Percentiles rank a stretch among this genome's conserved stretches.
These are phyloP conservation scores for Hippoglossus stenolepis DNA, from an alignment of 2,113 vertebrate genomes.

Conservation along the genomic window DNA sequence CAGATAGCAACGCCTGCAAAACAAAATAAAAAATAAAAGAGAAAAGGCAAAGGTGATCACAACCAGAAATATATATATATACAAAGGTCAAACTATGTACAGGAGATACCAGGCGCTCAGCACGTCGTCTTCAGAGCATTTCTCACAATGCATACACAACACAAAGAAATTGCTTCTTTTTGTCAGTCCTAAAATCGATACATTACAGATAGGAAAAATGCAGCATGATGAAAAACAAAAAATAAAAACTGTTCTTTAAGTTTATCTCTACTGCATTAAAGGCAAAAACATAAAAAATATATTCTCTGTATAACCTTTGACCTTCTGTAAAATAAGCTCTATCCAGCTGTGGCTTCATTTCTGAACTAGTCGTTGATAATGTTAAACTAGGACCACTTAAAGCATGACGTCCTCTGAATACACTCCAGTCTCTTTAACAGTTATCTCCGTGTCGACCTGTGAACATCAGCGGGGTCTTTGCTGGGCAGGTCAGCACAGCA, in stretches of 20 bases:
- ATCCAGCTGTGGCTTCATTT: constrained; percentile 46
- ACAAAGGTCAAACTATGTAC: constrained; percentile 85
- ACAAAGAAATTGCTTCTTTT: constrained; percentile 66
- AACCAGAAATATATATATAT: constrained; percentile 80
- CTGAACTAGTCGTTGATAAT: constrained; percentile 29
- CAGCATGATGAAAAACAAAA: constrained; percentile 68
- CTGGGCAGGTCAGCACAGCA: constrained; percentile 29
- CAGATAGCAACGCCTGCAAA: constrained; percentile 85
- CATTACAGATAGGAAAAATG: constrained; percentile 76
- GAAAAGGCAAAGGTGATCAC: constrained; percentile 84
- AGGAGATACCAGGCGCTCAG: constrained; percentile 75
- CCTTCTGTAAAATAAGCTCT: constrained; percentile 68
- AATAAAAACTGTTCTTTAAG: constrained; percentile 49
- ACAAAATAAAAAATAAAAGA: constrained; percentile 59
- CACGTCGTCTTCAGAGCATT: constrained; percentile 63
- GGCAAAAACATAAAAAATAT: constrained; percentile 77
- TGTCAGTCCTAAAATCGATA: constrained; percentile 61
- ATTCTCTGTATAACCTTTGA: constrained; percentile 68
- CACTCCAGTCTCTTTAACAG: constrained; percentile 22
- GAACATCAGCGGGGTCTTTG: constrained; percentile 7
- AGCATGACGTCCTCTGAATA: constrained; percentile 46
- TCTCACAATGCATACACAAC: constrained; percentile 73
- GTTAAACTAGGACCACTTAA: constrained; percentile 60
- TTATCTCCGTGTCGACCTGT: constrained; percentile 41
- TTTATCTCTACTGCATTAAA: constrained; percentile 65